Evolutionary conservation across 2,888 invertebrate species (phyloP).

Genomic region (Petrolisthes manimaculis): DNA sequence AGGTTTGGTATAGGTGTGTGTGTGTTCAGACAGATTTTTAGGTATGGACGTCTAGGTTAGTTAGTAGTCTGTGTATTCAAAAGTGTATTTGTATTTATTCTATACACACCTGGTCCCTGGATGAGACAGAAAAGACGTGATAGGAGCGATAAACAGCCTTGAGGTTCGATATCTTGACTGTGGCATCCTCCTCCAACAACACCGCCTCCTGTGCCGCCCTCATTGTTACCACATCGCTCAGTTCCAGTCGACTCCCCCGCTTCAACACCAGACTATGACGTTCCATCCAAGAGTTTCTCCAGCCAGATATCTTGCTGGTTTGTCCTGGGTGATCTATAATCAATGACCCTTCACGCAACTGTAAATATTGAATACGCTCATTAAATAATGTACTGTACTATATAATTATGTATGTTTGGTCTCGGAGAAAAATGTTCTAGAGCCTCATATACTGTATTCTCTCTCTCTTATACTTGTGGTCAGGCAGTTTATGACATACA

Average conservation of each 20-base stretch:
- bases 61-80: too few relatives aligned
- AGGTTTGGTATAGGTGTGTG: too few relatives aligned
- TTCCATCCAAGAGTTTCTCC: constrained; percentile 4
- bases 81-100: background rate
- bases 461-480: too few relatives aligned
- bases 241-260: constrained; percentile 26
- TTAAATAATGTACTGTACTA: background rate
- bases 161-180: constrained; percentile 5
- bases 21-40: too few relatives aligned
- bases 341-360: constrained; percentile 22
- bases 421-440: background rate
- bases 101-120: constrained; percentile 30
- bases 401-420: background rate
- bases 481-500: too few relatives aligned
- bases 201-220: constrained; percentile 30
- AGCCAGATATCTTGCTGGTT: background rate
- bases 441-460: too few relatives aligned
- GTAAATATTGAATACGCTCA: background rate
- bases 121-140: constrained; percentile 30
- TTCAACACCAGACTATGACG: constrained; percentile 38
- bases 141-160: background rate
- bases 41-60: too few relatives aligned
- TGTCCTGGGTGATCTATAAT: constrained; percentile 27
- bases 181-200: constrained; percentile 36
- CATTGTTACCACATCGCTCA: constrained; percentile 27